Evolutionary conservation across 2,797 vertebrate genomes (phyloP).

Genomic region (Harpagifer antarcticus): DNA sequence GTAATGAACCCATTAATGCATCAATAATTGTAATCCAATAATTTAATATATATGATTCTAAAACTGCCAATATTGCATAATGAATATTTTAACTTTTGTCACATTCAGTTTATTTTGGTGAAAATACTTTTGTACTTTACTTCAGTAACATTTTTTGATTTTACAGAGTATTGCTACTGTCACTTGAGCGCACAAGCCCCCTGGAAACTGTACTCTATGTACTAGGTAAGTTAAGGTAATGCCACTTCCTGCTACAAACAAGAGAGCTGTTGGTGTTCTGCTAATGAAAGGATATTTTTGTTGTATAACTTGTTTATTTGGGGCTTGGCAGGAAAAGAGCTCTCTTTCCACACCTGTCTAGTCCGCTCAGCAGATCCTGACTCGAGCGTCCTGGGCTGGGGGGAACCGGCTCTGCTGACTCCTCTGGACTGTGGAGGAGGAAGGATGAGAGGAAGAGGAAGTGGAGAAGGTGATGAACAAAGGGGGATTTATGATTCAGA

Average conservation of each 20-base stretch:
- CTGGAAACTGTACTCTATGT: conserved; percentile 17
- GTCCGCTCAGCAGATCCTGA: conserved; percentile 71
- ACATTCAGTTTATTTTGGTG: too few species aligned
- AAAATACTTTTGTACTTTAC: too few species aligned
- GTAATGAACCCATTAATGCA: too few species aligned
- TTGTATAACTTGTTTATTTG: conserved; percentile 29
- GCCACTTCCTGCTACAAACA: conserved; percentile 41
- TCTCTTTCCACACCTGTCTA: conserved; percentile 68
- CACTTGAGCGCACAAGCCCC: conserved; percentile 5
- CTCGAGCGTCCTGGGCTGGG: conserved; percentile 71
- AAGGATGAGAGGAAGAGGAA: conserved; percentile 32
- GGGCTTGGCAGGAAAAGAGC: conserved; percentile 27
- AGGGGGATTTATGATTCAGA: conserved; percentile 35
- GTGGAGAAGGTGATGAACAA: conserved; percentile 38
- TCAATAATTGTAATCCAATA: too few species aligned
- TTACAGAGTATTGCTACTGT: too few species aligned
- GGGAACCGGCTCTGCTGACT: conserved; percentile 61
- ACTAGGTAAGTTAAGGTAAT: conserved; percentile 42
- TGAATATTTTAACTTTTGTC: too few species aligned
- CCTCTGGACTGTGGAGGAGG: conserved; percentile 56
- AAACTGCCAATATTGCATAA: too few species aligned
- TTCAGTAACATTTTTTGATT: too few species aligned
- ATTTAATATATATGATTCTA: too few species aligned
- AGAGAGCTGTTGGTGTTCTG: conserved; percentile 56
- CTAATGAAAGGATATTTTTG: conserved; percentile 53